Conservation (phyloP, 2,888 invertebrate species). For the Cerastis leucographa region DNA sequence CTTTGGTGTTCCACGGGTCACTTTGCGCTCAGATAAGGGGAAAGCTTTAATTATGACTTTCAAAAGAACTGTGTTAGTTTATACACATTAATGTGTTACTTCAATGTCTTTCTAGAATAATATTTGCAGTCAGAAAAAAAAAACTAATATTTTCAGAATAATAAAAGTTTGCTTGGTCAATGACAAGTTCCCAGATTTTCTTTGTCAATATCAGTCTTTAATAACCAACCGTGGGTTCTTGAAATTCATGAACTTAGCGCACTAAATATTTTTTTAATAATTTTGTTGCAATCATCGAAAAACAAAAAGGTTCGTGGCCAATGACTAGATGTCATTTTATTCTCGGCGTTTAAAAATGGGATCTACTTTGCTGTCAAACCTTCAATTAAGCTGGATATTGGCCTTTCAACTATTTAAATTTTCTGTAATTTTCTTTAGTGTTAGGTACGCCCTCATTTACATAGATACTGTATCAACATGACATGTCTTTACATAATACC, state of each 20-base stretch:
- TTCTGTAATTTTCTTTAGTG: not conserved
- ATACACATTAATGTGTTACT: not conserved
- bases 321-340: too few species aligned
- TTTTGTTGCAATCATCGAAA: not conserved
- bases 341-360: not conserved
- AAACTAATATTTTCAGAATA: not conserved
- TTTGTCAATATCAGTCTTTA: not conserved
- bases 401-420: slow-evolving; percentile 7
- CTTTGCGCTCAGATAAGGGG: too few species aligned
- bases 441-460: slow-evolving; percentile 18
- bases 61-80: not conserved
- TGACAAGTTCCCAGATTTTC: not conserved
- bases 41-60: not conserved
- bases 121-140: not conserved
- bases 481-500: slow-evolving; percentile 35
- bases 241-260: not conserved
- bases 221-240: not conserved
- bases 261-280: not conserved
- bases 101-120: not conserved
- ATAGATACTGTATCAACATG: slow-evolving; percentile 30
- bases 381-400: not conserved
- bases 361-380: not conserved
- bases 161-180: not conserved
- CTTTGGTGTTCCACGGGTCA: too few species aligned
- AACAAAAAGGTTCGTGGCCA: not conserved